Percentiles rank a stretch among this genome's conserved stretches.
These are phyloP conservation scores for Caenorhabditis auriculariae DNA, from an alignment of 2,888 invertebrate genomes.

Conservation along the genomic window DNA sequence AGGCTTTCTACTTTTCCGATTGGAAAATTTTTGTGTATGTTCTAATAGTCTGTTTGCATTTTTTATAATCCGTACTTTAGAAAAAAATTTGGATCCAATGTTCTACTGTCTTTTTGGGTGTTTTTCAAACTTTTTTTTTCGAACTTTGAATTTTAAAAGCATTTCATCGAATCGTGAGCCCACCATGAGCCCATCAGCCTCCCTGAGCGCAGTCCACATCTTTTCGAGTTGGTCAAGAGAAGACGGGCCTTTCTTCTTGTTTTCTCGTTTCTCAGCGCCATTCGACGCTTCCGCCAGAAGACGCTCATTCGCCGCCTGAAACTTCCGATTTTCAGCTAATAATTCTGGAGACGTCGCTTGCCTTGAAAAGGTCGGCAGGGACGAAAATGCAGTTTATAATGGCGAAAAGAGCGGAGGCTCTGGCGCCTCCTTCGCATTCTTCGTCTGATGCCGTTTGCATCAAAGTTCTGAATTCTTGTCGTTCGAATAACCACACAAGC, in stretches of 20 bases:
- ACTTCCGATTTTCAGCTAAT: background rate
- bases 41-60: no score
- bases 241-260: conserved; percentile 2
- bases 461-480: conserved; percentile 70
- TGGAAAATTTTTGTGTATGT: no score
- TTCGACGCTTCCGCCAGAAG: background rate
- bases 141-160: no score
- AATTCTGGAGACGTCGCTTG: background rate
- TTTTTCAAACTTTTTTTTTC: background rate
- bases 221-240: conserved; percentile 83
- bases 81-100: background rate
- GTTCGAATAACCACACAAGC: background rate
- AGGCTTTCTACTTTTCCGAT: no score
- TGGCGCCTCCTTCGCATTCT: conserved; percentile 3
- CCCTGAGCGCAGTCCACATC: conserved; percentile 89
- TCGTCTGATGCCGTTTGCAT: conserved; percentile 79
- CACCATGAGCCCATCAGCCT: conserved; percentile 94
- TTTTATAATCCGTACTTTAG: background rate
- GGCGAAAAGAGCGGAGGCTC: no score
- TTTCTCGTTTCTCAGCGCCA: background rate
- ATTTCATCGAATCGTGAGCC: conserved; percentile 7
- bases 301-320: background rate
- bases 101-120: background rate
- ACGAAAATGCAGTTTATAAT: background rate
- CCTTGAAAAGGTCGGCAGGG: background rate